phyloP scores from a whole-genome alignment of 2,797 vertebrate genomes.

The Dendrocincla fuliginosa region DNA sequence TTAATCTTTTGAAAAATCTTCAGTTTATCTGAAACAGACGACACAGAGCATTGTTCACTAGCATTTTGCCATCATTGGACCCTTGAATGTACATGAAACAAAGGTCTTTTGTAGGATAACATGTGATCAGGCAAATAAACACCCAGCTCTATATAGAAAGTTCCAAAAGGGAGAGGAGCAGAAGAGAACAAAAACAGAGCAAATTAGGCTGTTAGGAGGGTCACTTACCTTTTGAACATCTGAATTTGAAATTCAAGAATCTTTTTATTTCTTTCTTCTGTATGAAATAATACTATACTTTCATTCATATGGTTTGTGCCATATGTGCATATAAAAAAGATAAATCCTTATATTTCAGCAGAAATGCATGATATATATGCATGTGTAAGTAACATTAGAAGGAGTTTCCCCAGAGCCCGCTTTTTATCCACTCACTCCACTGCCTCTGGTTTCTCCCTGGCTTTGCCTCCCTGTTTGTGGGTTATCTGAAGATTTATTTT shows the following conservation, averaged over 20 bases:
- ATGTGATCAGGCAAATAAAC: background rate
- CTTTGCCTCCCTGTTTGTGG: slow-evolving; percentile 17
- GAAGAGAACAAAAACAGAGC: background rate
- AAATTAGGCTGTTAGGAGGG: background rate
- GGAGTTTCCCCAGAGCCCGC: background rate
- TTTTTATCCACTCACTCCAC: background rate
- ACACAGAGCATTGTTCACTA: background rate
- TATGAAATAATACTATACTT: background rate
- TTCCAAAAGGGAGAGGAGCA: background rate
- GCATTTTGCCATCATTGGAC: background rate
- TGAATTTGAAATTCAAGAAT: background rate
- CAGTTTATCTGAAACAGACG: background rate
- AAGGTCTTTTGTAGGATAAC: background rate
- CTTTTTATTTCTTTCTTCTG: background rate
- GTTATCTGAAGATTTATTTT: slow-evolving; percentile 62
- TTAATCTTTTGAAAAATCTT: background rate
- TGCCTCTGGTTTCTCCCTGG: slow-evolving; percentile 8
- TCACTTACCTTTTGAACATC: background rate
- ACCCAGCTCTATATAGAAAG: background rate
- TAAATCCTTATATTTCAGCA: slow-evolving; percentile 30
- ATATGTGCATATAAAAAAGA: background rate
- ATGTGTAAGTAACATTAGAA: slow-evolving; percentile 21
- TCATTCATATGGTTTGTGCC: background rate
- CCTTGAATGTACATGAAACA: background rate
- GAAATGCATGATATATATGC: slow-evolving; percentile 29